Percentiles rank a stretch among this genome's conserved stretches.
phyloP scores from a whole-genome alignment of 2,113 vertebrate species.

The Myrmecobius fasciatus region DNA sequence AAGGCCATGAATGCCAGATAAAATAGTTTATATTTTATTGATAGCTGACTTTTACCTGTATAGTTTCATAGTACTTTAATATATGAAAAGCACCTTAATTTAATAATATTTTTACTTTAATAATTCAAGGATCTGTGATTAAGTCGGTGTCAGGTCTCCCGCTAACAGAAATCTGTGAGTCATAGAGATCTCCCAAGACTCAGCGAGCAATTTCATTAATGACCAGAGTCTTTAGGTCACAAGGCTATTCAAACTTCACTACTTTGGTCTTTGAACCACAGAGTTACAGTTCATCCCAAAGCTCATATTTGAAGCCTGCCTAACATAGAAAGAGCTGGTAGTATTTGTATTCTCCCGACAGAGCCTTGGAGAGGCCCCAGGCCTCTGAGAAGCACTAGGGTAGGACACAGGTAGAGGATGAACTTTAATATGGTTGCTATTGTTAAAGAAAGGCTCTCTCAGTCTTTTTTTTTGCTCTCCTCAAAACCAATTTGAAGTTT shows the following conservation, averaged over 20 bases:
- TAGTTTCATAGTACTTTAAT: neutral
- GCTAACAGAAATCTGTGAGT: neutral
- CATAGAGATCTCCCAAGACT: neutral
- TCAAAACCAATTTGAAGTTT: constrained; percentile 12
- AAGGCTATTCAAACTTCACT: neutral
- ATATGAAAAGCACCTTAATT: neutral
- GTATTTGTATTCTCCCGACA: neutral
- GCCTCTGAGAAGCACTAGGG: neutral
- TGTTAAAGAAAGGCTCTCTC: neutral
- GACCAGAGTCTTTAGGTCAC: neutral
- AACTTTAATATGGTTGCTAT: constrained; percentile 13
- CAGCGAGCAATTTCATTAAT: neutral
- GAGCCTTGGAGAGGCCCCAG: neutral
- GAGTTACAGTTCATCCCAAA: neutral
- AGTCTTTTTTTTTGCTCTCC: neutral
- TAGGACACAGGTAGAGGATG: neutral
- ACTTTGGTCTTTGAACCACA: neutral
- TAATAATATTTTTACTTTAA: neutral
- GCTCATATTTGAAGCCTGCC: neutral
- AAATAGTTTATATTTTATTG: neutral
- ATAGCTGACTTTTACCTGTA: neutral
- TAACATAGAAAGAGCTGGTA: neutral
- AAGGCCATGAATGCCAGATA: neutral
- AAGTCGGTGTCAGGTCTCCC: neutral
- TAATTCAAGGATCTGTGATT: neutral